Conservation (phyloP, 2,888 invertebrate genomes). For the Notodonta ziczac region DNA sequence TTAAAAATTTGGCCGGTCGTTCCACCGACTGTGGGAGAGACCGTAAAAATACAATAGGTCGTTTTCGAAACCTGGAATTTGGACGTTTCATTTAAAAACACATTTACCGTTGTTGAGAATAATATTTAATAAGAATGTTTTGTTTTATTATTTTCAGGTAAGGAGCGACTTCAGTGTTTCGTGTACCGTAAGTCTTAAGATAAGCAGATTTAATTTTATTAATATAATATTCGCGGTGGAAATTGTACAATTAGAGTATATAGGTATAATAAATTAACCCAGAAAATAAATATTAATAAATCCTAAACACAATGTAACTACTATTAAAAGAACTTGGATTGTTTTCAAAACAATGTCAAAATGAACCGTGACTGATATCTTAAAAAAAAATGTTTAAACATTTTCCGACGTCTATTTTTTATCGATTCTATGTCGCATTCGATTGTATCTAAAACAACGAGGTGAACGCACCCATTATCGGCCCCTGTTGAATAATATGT, state of each 20-base stretch:
- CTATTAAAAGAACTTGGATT: no score
- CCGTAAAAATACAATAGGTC: slow-evolving; percentile 40
- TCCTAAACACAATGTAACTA: no score
- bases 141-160: slow-evolving; percentile 55
- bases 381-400: slow-evolving; percentile 17
- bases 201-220: neutral
- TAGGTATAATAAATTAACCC: no score
- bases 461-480: slow-evolving; percentile 77
- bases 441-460: slow-evolving; percentile 60
- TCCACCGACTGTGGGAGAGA: slow-evolving; percentile 56
- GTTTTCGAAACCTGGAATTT: slow-evolving; percentile 38
- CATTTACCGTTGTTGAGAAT: slow-evolving; percentile 41
- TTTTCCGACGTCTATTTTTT: slow-evolving; percentile 24
- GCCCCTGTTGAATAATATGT: slow-evolving; percentile 76
- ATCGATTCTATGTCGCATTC: slow-evolving; percentile 46
- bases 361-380: neutral
- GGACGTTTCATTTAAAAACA: slow-evolving; percentile 36
- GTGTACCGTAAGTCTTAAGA: slow-evolving; percentile 6
- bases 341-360: no score
- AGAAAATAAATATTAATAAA: no score
- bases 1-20: slow-evolving; percentile 77
- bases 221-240: neutral
- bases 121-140: slow-evolving; percentile 31
- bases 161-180: slow-evolving; percentile 23
- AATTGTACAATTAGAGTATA: neutral